A percentile compares a stretch with the other conserved stretches of the same genome.
These are phyloP conservation scores for Leptodirus hochenwartii DNA, from an alignment of 2,888 invertebrate species.

Conservation along the genomic window DNA sequence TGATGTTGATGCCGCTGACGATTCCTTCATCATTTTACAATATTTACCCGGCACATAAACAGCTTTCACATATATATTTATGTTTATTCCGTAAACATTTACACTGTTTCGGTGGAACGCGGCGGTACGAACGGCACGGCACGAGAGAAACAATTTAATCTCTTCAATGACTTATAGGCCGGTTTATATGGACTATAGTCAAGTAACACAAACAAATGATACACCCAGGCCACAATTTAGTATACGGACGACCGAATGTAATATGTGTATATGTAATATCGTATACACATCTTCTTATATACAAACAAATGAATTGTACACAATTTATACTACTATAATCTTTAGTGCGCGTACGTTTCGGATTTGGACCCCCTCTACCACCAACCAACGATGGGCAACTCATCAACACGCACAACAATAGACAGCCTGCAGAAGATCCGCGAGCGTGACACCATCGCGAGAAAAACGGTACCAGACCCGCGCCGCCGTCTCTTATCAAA, in stretches of 20 bases:
- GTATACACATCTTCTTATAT: slow-evolving; percentile 22
- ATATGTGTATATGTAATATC: too few relatives aligned
- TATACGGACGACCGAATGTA: too few relatives aligned
- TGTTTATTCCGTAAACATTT: slow-evolving; percentile 25
- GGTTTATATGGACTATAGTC: slow-evolving; percentile 26
- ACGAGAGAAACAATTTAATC: slow-evolving; percentile 12
- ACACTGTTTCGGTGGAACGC: too few relatives aligned
- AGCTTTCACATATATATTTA: slow-evolving; percentile 12
- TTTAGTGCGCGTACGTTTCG: too few relatives aligned
- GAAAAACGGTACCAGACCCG: too few relatives aligned
- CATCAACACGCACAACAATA: too few relatives aligned
- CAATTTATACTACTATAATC: slow-evolving; percentile 13
- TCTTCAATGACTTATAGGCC: slow-evolving; percentile 20
- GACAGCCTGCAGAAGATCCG: too few relatives aligned
- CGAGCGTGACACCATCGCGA: too few relatives aligned
- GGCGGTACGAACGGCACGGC: too few relatives aligned
- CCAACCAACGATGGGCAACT: too few relatives aligned
- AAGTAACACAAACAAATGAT: slow-evolving; percentile 25
- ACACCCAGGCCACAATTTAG: slow-evolving; percentile 26
- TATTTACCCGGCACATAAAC: slow-evolving; percentile 6
- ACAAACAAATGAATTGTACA: slow-evolving; percentile 17
- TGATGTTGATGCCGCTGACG: slow-evolving; percentile 24
- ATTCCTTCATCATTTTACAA: slow-evolving; percentile 25
- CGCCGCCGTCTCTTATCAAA: too few relatives aligned
- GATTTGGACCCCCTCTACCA: too few relatives aligned